Conservation (phyloP, 2,888 invertebrate genomes). For the Cosmia pyralina region DNA sequence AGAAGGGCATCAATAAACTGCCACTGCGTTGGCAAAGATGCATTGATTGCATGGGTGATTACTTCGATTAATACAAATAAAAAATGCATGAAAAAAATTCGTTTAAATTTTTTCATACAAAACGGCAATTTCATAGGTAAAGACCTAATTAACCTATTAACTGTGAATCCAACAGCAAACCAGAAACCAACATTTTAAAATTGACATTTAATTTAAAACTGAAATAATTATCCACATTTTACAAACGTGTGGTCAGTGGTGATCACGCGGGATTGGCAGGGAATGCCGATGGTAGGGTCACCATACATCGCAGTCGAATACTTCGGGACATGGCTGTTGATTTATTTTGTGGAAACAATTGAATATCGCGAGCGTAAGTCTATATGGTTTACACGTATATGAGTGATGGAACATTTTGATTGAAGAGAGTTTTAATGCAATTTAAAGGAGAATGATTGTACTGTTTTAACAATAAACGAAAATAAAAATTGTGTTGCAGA, state of each 20-base stretch:
- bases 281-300: constrained; percentile 63
- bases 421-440: background rate
- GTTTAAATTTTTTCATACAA: too few relatives aligned
- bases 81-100: too few relatives aligned
- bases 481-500: too few relatives aligned
- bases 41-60: too few relatives aligned
- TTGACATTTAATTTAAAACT: constrained; percentile 47
- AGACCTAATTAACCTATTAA: too few relatives aligned
- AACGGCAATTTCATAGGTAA: too few relatives aligned
- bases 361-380: background rate
- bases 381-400: background rate
- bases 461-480: background rate
- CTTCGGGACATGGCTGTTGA: constrained; percentile 23
- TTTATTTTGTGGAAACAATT: constrained; percentile 23
- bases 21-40: too few relatives aligned
- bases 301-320: constrained; percentile 36
- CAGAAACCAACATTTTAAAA: constrained; percentile 45
- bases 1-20: too few relatives aligned
- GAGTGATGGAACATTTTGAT: background rate
- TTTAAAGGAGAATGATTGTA: background rate
- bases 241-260: constrained; percentile 71
- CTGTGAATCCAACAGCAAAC: constrained; percentile 11
- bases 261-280: constrained; percentile 70
- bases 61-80: too few relatives aligned
- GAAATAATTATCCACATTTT: constrained; percentile 69